Conservation (phyloP, 1,140 invertebrate species). For the Augochlora pura region DNA sequence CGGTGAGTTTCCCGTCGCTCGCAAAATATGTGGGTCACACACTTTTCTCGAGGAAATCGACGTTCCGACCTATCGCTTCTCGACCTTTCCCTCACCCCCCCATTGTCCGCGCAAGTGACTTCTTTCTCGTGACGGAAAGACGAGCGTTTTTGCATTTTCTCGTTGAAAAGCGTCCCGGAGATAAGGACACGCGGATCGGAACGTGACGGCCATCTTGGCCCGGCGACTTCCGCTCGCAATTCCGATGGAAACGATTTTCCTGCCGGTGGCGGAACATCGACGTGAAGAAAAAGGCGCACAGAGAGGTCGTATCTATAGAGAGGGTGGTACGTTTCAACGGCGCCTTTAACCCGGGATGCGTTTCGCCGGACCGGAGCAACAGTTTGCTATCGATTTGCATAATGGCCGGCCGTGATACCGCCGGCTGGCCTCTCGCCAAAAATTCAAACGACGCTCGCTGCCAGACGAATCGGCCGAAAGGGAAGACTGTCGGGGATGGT, state of each 20-base stretch:
- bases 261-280: too few species aligned
- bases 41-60: background rate
- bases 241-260: background rate
- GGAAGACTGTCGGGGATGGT: too few species aligned
- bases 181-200: background rate
- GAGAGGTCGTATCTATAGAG: background rate
- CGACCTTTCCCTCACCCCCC: too few species aligned
- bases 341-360: background rate
- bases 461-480: background rate
- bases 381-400: conserved; percentile 40
- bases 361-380: conserved; percentile 10
- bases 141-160: background rate
- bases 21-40: too few species aligned
- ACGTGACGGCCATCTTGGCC: too few species aligned
- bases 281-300: background rate
- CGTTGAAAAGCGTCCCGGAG: background rate
- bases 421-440: conserved; percentile 26
- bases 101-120: background rate
- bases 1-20: too few species aligned
- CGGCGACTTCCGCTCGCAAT: background rate
- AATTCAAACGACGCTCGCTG: background rate
- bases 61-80: background rate
- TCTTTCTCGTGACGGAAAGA: background rate
- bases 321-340: background rate
- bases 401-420: background rate